Base-by-base conservation (phyloP, 2,888 invertebrate species). In the Patella caerulea region DNA sequence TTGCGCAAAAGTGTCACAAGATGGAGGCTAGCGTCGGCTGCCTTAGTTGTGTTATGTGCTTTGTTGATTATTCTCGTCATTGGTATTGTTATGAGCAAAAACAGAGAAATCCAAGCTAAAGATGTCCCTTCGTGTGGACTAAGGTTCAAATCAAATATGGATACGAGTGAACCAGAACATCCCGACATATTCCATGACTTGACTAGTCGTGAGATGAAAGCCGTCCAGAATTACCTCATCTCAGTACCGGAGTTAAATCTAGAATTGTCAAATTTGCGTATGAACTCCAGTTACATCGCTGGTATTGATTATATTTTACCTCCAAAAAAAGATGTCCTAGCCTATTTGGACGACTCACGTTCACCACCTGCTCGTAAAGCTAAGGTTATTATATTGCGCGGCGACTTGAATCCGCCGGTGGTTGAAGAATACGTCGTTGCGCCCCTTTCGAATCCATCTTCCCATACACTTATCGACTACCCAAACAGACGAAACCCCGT, bases 311-410 rank as follows among this genome's bases (percentile, higher is more conserved):
- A 85, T 11, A 74, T 76, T 54, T 55, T 82, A 34, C 85, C 87
- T 0, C 71, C 77, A 7, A 87, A 87, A 77, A 17, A 52, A 1
- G 78, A 83, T 12, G 84, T 82, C 0, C 70, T 86, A 45, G 70
- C 79, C 11, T 84, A 79, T 72, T 76, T 87, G 11, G 84, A 83
- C 59, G 75, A 7, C 17, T 19, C 54, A 15, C 78, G 78, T 14
- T 65, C 74, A 0, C 77, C 79, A 69, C 89, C 89, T 4, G 53
- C 24, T 0, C 78, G 89, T 52, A 81, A 85, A n/a, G 89, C 88
- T 5, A 79, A 74, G 9, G 87, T 88, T 29, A 73, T 86, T 1
- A 79, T 89, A 69, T 85, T 86, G 75, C 81, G 88, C 45, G 88
- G 88, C 15, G 87, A 88, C 76, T 74, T 73, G 56, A 34, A 72